Base-by-base conservation (phyloP, 2,888 invertebrate genomes). In the Phlogophora meticulosa region DNA sequence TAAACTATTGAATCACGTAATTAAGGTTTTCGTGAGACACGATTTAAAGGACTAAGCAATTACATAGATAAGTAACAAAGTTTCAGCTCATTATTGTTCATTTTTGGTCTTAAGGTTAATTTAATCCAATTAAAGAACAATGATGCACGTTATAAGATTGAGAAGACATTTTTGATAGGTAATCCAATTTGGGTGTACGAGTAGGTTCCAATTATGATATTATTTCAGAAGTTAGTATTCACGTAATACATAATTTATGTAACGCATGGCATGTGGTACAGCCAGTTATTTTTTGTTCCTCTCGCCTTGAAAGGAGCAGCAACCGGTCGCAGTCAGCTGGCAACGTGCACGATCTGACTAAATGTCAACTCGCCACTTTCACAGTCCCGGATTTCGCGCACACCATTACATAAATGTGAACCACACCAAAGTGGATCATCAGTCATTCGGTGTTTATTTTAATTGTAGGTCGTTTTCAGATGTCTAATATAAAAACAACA, bases 331-430 rank as follows among this genome's bases (percentile, higher is more conserved):
- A 58, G 69, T 77, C 70, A 72, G 76, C 72, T 69, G 65, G 62
- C 68, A 53, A 52, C 55, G 63, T 69, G 64, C 52, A 67, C 74
- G 63, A 53, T 75, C 68, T 66, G 70, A 73, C 67, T 81, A 81
- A 89, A 88, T 88, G 85, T 85, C 88, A 88, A 83, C 79, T 62
- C 80, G 72, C 74, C 66, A 83, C 88, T 89, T 89, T 89, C 87
- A 85, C 83, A 66, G 53, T 80, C 84, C 81, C 81, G 80, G 82
- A 81, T 78, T 76, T 80, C 57, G 56, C 48, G 55, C 38, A 58
- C 46, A 53, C 13, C 36, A 65, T 80, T 62, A 66, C 61, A 69
- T 77, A 76, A 66, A 73, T 45, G 38, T 46, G 34, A 56, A 73
- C 46, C 34, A 62, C 45, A 15, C 13, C 32, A 43, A 51, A 71